Evolutionary conservation across 2,797 vertebrate species (phyloP).

Genomic region (Glossophaga mutica): DNA sequence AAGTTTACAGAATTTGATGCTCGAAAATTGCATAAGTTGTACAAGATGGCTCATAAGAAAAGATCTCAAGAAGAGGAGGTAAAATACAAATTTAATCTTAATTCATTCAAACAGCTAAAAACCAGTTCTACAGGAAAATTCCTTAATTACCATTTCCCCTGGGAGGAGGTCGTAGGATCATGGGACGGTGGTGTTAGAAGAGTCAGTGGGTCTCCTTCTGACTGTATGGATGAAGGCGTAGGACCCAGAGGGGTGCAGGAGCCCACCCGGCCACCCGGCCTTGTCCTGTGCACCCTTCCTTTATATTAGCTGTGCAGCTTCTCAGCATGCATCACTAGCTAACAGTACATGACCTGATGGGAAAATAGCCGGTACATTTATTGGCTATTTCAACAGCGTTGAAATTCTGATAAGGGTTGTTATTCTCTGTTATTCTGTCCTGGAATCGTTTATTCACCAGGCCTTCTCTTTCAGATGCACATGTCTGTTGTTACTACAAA

Average conservation of each 20-base stretch:
- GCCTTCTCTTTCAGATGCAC: not conserved
- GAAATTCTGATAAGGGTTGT: not conserved
- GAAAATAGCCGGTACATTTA: not conserved
- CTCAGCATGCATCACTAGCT: fast-evolving
- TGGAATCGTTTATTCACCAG: not conserved
- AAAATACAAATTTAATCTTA: conserved; percentile 58
- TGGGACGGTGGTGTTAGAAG: not conserved
- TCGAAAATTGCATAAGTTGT: conserved; percentile 96
- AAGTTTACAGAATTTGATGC: conserved; percentile 99
- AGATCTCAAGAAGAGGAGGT: conserved; percentile 96
- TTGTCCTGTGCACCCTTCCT: not conserved
- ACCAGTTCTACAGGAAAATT: not conserved
- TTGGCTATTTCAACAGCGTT: not conserved
- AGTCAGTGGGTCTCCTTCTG: not conserved
- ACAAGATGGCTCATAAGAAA: conserved; percentile 99
- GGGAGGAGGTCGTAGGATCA: not conserved
- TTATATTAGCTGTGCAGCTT: fast-evolving
- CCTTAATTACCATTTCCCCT: not conserved
- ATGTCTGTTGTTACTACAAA: not conserved
- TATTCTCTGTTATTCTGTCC: not conserved
- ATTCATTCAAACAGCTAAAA: not conserved
- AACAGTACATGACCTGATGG: not conserved
- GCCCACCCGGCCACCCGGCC: not conserved
- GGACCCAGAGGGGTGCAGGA: not conserved
- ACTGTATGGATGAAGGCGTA: no score